Base-by-base conservation (phyloP, 2,797 vertebrate species). In the Cuniculus paca region DNA sequence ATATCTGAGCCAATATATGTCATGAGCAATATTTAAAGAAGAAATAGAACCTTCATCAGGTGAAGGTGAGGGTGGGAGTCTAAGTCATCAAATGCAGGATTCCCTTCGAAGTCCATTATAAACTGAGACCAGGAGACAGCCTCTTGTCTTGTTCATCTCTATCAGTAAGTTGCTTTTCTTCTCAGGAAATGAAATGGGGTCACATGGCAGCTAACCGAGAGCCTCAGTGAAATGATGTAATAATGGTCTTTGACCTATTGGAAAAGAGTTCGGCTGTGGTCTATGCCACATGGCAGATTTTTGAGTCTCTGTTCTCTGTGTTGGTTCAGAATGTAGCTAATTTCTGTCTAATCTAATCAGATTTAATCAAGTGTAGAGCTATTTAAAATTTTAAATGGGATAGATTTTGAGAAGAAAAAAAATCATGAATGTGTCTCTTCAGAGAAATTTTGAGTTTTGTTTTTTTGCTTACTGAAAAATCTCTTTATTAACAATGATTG, bases 151-250 rank as follows among this genome's bases (percentile, higher is more conserved):
- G 42, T 20, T 56, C 60, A 26, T 88, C 63, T 79, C 17, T 31
- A 31, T 96, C 60, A 75, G n/a, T 50, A 13, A 91, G 77, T 81
- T 78, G 39, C 0, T 92, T 95, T 88, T 34, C 74, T 65, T 90
- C 75, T 14, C 13, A 91, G 65, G 90, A 95, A 81, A 68, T 74
- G 6, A 79, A 88, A 28, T 34, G 17, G 42, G 10, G 6, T 79
- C 45, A 45, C 5, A 5, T 17, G 50, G 34, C 52, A 60, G 48
- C 39, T 79, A 54, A 54, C 7, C 88, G 24, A 77, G 89, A 86
- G 60, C 13, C 72, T 54, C n/a, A 77, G 34, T 26, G 13, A 80
- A 68, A 75, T 92, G 20, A 31, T 90, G 39, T 5, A 22, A 36
- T 83, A 20, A 56, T 86, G 28, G 1, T 12, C 20, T 68, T 87